Base-by-base conservation (phyloP, 2,113 vertebrate genomes). In the Trematocara variabile region DNA sequence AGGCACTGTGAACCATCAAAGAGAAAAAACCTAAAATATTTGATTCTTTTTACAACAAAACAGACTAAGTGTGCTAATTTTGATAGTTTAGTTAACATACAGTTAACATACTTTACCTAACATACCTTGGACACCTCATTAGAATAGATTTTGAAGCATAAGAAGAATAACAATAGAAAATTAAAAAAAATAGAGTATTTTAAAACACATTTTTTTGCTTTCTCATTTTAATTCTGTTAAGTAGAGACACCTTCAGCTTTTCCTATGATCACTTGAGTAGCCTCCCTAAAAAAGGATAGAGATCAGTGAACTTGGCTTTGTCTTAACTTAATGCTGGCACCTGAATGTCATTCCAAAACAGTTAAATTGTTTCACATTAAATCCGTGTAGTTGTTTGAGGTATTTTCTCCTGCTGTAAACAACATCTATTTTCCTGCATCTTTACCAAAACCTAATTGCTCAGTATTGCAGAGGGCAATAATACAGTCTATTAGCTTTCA, bases 211-310 rank as follows among this genome's bases (percentile, higher is more conserved):
- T 41, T 8, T 9, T 41, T 68, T 44, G 3, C 0, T 41, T 25
- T 70, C 20, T 44, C 37, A 70, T 44, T 25, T 70, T 70, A 11
- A 0, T 39, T 65, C 33, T 65, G 11, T 39, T 39, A 39, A 63
- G 58, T 34, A 41, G n/a, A 41, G n/a, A 44, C 39, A 25, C 13
- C 39, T 46, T 1, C 65, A 44, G 22, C 39, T 44, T 44, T 16
- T 44, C 39, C 20, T 44, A 41, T 0, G 20, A 25, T 12, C 2
- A 0, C 65, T 70, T 44, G 20, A 70, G 12, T 44, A 70, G 39
- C 12, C 37, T 70, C 20, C 20, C 12, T 44, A 22, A 56, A 0
- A 33, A 22, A 41, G 37, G 37, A 14, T 14, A 41, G 63, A 22
- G 3, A 25, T 22, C 63, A 16, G 37, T 70, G 37, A 44, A 0